Conservation (phyloP, 2,888 invertebrate genomes). For the Heliconius ismenius region DNA sequence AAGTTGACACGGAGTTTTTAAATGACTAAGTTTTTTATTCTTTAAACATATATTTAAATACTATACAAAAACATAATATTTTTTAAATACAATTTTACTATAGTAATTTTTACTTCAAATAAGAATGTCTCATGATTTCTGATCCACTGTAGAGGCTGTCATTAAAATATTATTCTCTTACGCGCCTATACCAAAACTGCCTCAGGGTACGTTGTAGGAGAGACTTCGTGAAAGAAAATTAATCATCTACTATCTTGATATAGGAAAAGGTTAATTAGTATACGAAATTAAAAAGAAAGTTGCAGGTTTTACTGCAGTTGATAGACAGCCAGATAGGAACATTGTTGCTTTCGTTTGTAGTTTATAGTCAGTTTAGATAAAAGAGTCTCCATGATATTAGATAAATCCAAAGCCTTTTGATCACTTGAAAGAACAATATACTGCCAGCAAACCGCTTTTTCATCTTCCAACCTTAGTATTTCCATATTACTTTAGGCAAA, state of each 20-base stretch:
- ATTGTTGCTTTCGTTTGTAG: background rate
- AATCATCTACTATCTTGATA: slow-evolving; percentile 20
- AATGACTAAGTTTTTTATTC: too few species aligned
- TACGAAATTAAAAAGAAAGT: slow-evolving; percentile 14
- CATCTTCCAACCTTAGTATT: background rate
- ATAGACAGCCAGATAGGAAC: background rate
- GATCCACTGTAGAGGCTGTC: background rate
- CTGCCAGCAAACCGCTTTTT: background rate
- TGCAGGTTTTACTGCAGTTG: background rate
- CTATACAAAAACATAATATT: background rate
- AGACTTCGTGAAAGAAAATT: slow-evolving; percentile 10
- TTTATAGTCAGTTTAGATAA: background rate
- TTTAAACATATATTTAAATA: too few species aligned
- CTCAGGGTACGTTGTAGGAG: slow-evolving; percentile 14
- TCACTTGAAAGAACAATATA: background rate
- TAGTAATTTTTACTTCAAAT: background rate
- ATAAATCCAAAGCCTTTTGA: too few species aligned
- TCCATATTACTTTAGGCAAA: background rate
- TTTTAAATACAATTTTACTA: background rate
- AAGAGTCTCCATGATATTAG: background rate
- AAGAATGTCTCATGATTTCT: slow-evolving; percentile 3
- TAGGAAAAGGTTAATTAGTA: slow-evolving; percentile 11
- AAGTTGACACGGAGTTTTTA: background rate
- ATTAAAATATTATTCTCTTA: slow-evolving; percentile 9
- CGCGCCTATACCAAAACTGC: slow-evolving; percentile 15